These are phyloP conservation scores for Laticauda colubrina DNA, from an alignment of 2,113 vertebrate species.

Conservation along the genomic window DNA sequence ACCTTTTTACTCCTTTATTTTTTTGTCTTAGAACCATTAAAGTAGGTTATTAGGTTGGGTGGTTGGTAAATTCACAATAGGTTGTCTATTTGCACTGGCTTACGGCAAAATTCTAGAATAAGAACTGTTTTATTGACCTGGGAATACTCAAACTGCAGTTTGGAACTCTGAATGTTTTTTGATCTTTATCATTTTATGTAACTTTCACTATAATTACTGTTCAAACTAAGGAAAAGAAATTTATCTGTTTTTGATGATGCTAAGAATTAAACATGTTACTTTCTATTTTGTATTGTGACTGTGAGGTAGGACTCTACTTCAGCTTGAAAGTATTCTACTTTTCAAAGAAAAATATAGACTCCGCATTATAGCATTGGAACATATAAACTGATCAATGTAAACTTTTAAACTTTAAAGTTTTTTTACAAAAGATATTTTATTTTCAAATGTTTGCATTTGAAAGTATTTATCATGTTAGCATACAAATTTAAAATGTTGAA, in stretches of 20 bases:
- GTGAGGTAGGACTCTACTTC: neutral
- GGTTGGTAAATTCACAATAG: neutral
- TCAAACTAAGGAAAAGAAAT: neutral
- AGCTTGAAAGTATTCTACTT: neutral
- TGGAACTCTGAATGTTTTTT: neutral
- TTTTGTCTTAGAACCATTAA: neutral
- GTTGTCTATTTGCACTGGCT: neutral
- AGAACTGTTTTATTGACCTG: neutral
- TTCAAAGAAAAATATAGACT: neutral
- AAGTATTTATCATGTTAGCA: neutral
- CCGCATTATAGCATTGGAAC: neutral
- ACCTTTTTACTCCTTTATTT: neutral
- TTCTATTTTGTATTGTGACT: neutral
- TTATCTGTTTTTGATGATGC: neutral
- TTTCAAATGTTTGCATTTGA: neutral
- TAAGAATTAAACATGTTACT: neutral
- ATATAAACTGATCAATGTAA: neutral
- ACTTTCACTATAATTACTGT: neutral
- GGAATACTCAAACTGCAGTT: neutral
- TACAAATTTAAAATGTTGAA: neutral
- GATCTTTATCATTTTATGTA: neutral
- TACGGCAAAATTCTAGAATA: neutral
- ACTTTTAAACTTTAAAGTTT: neutral
- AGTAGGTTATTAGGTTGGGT: neutral
- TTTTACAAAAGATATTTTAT: neutral